Evolutionary conservation across 2,888 invertebrate genomes (phyloP).

Genomic region (Parapristionchus giblindavisi): DNA sequence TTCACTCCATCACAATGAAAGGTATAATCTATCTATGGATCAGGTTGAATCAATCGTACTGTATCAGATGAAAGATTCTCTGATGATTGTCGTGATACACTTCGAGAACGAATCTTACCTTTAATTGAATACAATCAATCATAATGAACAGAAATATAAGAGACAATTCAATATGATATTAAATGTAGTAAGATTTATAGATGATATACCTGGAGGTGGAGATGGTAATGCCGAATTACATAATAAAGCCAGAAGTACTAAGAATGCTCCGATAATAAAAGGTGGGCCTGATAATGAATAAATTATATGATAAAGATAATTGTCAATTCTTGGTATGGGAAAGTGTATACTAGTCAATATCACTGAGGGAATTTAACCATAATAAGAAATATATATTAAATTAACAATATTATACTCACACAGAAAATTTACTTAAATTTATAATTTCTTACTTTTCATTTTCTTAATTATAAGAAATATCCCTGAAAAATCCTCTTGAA

Average conservation of each 20-base stretch:
- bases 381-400: too few relatives aligned
- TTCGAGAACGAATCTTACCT: constrained; percentile 24
- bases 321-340: too few relatives aligned
- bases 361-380: too few relatives aligned
- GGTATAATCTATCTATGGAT: constrained; percentile 27
- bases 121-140: not conserved
- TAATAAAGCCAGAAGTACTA: constrained; percentile 92
- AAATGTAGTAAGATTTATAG: not conserved
- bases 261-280: constrained; percentile 94
- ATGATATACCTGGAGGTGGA: constrained; percentile 29
- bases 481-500: too few relatives aligned
- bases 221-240: constrained; percentile 74
- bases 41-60: constrained; percentile 32
- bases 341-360: too few relatives aligned
- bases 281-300: constrained; percentile 82
- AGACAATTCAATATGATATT: not conserved
- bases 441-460: too few relatives aligned
- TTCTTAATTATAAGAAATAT: too few relatives aligned
- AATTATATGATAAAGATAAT: too few relatives aligned
- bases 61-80: constrained; percentile 24
- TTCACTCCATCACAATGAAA: too few relatives aligned
- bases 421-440: too few relatives aligned
- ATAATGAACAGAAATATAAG: not conserved
- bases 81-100: constrained; percentile 31
- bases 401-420: too few relatives aligned